Base-by-base conservation (phyloP, 2,113 vertebrate species). In the Petaurus breviceps region DNA sequence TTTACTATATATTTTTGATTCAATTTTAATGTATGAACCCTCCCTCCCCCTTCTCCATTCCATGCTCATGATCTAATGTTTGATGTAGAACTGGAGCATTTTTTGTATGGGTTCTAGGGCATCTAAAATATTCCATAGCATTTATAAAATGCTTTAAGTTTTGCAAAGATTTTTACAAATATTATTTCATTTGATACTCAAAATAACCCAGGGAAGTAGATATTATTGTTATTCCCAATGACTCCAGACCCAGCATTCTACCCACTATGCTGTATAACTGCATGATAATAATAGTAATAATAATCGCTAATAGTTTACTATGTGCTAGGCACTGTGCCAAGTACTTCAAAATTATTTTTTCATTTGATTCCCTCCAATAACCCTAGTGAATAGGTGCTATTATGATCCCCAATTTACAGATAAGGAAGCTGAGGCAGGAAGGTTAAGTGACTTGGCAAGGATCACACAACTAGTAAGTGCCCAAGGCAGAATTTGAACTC, bases 61-160 rank as follows among this genome's bases (percentile, higher is more conserved):
- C 94, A 28, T 61, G 49, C 19, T 90, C 49, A 96, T 0, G 31
- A 37, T 37, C 52, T 8, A n/a, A 77, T 7, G 31, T 77, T 68
- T 77, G 14, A 77, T 37, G 37, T 77, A 19, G 61, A n/a, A 37
- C 31, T 68, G 61, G 14, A 37, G 12, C 37, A 77, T 90, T 46
- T 37, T 46, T 89, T 91, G 46, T 22, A 50, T 1, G 94, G 19
- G 90, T 77, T 77, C 12, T 77, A 31, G 61, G 37, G 3, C 37
- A n/a, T 89, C n/a, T 51, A 94, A 93, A 94, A 93, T 49, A 16
- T 89, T 94, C 94, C 92, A 11, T 0, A 19, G 14, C 14, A 77
- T 19, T 61, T 77, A 16, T n/a, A 77, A n/a, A 19, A 77, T n/a
- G 37, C 37, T n/a, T n/a, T 77, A 77, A n/a, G 57, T 12, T n/a